Base-by-base conservation (phyloP, 2,797 vertebrate genomes). In the Periparus ater region DNA sequence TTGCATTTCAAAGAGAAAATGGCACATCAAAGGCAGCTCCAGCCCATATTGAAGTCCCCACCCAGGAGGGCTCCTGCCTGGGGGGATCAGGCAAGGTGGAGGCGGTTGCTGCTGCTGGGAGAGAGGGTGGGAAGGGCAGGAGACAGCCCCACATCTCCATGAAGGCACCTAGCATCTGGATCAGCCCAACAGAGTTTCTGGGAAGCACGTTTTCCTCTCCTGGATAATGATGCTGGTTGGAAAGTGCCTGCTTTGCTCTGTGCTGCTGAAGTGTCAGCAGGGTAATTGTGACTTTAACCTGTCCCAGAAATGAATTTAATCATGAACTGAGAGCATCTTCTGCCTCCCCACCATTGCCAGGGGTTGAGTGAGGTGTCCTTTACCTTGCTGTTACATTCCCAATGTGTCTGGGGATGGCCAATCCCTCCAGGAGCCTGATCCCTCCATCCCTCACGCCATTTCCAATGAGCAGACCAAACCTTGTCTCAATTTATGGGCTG, bases 1-100 rank as follows among this genome's bases (percentile, higher is more conserved):
- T 88, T 96, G 91, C 93, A 96, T 96, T 96, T 96, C 95, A 96
- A 97, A 97, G 94, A 47, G 74, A 74, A 92, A 91, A 45, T 51
- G 73, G 68, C 72, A 95, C 87, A 93, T 97, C 91, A 96, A 94
- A 96, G 57, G 62, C 6, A 1, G 40, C 75, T 82, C 48, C 73
- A 85, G 91, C 47, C 61, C 2, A 84, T 42, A 77, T 25, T 92
- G 95, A 97, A 93, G 77, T 71, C 48, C 66, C 84, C 79, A 84
- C 88, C 77, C 91, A 72, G 86, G 90, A 85, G 96, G 53, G 84
- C 74, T 92, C 92, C 83, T 71, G 92, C 78, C 90, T 91, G 93
- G 29, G 89, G 95, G 94, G 77, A 79, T 4, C 23, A 57, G 71
- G 26, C 25, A 9, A 81, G 68, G 65, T 78, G 66, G 80, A 42